Evolutionary conservation across 2,888 invertebrate species (phyloP).

Genomic region (Leptothorax acervorum): DNA sequence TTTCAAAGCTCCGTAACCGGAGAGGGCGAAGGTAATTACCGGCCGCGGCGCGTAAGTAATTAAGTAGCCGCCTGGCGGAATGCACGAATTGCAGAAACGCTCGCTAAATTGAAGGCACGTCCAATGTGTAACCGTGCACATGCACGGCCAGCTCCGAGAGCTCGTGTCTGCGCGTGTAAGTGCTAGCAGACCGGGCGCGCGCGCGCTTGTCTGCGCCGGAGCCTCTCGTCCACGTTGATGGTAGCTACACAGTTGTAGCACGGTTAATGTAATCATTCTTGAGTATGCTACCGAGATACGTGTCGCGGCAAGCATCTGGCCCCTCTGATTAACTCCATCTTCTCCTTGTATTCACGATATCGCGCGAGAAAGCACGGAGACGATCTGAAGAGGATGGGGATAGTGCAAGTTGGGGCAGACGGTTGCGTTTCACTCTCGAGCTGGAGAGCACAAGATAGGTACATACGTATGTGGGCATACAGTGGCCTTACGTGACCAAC

Average conservation of each 20-base stretch:
- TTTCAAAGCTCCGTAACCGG: conserved; percentile 55
- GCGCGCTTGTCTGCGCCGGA: conserved; percentile 23
- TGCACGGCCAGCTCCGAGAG: too few species aligned
- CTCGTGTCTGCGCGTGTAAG: conserved; percentile 7
- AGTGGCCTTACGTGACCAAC: conserved; percentile 74
- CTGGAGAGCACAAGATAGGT: conserved; percentile 68
- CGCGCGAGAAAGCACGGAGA: conserved; percentile 27
- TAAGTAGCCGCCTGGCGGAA: conserved; percentile 69
- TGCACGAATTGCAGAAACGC: conserved; percentile 69
- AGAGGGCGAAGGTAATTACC: conserved; percentile 75
- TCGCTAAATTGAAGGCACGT: conserved; percentile 70
- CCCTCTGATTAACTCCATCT: conserved; percentile 77
- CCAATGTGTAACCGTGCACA: conserved; percentile 43
- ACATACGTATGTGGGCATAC: conserved; percentile 70
- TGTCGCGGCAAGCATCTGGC: conserved; percentile 78
- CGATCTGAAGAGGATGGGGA: conserved; percentile 1
- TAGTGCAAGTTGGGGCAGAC: conserved; percentile 17
- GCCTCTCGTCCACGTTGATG: conserved; percentile 64
- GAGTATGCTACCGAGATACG: conserved; percentile 77
- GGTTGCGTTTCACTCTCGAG: conserved; percentile 49
- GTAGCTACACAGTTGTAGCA: conserved; percentile 55
- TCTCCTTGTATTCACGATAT: conserved; percentile 68
- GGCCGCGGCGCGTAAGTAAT: conserved; percentile 72
- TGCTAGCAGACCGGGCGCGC: conserved; percentile 47
- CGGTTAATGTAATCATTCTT: conserved; percentile 81